phyloP scores from a whole-genome alignment of 1,140 invertebrate genomes.

The Bactericera cockerelli region DNA sequence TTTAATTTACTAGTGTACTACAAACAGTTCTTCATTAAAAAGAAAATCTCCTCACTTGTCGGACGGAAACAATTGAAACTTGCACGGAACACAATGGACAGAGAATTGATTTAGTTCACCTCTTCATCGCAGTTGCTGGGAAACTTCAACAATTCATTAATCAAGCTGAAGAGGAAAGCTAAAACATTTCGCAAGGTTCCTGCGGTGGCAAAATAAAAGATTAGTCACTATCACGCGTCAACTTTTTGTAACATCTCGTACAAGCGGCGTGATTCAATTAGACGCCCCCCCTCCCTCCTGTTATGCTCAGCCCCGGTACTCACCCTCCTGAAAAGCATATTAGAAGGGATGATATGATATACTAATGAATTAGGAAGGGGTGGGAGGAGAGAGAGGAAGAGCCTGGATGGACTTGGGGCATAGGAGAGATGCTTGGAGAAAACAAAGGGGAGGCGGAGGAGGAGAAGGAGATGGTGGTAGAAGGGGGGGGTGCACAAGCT shows the following conservation, averaged over 20 bases:
- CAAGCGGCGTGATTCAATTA: slow-evolving; percentile 9
- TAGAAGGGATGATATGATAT: slow-evolving; percentile 4
- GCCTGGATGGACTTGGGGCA: neutral
- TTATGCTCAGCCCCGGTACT: neutral
- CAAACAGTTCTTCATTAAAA: too few relatives aligned
- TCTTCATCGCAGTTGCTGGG: too few relatives aligned
- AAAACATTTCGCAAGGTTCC: neutral
- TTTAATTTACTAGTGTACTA: too few relatives aligned
- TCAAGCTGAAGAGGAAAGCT: neutral
- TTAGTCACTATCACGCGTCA: slow-evolving; percentile 8
- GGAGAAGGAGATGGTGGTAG: too few relatives aligned
- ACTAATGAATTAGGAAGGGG: slow-evolving; percentile 9
- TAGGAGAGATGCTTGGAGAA: too few relatives aligned
- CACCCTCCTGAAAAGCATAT: slow-evolving; percentile 2
- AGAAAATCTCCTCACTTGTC: too few relatives aligned
- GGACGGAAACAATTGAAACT: too few relatives aligned
- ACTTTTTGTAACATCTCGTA: neutral
- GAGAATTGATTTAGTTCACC: too few relatives aligned
- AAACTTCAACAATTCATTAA: slow-evolving; percentile 3
- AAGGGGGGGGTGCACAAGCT: too few relatives aligned
- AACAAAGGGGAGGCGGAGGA: too few relatives aligned
- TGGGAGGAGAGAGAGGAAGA: too few relatives aligned
- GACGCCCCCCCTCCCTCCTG: neutral
- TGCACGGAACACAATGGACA: too few relatives aligned
- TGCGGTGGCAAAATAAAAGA: slow-evolving; percentile 8